Percentiles rank a stretch among this genome's conserved stretches.
Evolutionary conservation across 2,888 invertebrate species (phyloP).

Genomic region (Oligia fasciuncula): DNA sequence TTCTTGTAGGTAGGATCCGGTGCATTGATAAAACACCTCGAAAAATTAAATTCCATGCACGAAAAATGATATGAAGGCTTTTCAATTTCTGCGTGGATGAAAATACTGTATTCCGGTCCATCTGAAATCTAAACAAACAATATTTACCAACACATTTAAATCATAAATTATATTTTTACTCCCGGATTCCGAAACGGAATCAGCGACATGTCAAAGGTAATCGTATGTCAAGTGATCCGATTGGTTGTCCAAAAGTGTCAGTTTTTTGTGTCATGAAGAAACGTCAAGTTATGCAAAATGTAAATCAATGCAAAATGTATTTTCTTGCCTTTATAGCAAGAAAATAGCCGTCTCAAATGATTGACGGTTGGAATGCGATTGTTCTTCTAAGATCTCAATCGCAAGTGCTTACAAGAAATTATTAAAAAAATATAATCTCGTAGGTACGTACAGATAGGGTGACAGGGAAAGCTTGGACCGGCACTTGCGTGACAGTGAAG

Average conservation of each 20-base stretch:
- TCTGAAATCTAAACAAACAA: constrained; percentile 89
- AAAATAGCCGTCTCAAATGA: background rate
- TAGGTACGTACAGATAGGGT: constrained; percentile 73
- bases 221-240: background rate
- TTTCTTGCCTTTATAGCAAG: no score
- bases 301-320: no score
- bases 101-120: constrained; percentile 91
- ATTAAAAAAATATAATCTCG: background rate
- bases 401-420: background rate
- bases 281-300: background rate
- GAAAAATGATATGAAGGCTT: constrained; percentile 91
- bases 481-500: constrained; percentile 82
- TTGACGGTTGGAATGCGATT: background rate
- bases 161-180: background rate
- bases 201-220: background rate
- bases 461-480: constrained; percentile 83
- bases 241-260: background rate
- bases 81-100: constrained; percentile 90
- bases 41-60: constrained; percentile 91
- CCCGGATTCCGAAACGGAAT: background rate
- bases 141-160: background rate
- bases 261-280: background rate
- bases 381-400: background rate
- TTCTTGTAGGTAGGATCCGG: constrained; percentile 86
- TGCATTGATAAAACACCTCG: constrained; percentile 91